Base-by-base conservation (phyloP, 1,140 invertebrate genomes). In the Heterodera schachtii region DNA sequence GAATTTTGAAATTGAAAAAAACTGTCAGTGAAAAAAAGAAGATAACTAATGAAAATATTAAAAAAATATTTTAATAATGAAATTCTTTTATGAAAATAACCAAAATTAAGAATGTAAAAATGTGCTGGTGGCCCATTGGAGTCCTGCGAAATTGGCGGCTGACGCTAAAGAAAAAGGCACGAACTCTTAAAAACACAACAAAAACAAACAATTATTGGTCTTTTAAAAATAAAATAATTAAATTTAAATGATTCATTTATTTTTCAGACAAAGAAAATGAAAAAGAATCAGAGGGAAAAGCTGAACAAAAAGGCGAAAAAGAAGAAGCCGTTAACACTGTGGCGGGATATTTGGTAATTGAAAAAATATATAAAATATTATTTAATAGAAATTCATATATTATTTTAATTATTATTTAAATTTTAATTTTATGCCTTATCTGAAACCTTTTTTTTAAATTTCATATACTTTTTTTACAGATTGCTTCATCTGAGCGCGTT, bases 271-370 rank as follows among this genome's bases (percentile, higher is more conserved):
- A 75, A 7, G 76, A 80, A 79, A 60, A 75, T 13, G 79, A 82
- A 71, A 82, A 82, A 19, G 67, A 82, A 74, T n/a, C 7, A 21
- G 44, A 69, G 31, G 57, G 73, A 19, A 64, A 19, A 64, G 13
- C 1, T 70, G 43, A 3, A 31, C 6, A 78, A 13, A 66, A 19
- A 44, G 46, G 47, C 7, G 57, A 57, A 31, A 46, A 66, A n/a
- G 47, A 44, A 31, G 16, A 74, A 43, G 57, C 16, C 21, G 44
- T 13, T 19, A 46, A 66, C 60, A 74, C 31, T 41, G 57, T 87
- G 43, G 82, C 66, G 44, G 85, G 85, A 49, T 86, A 86, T 70
- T 71, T 87, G 46, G 78, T 69, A 13, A 52, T 19, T 60, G 11
- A 5, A 16, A 16, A 60, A 13, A 60, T 16, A 60, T 4, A 60